Evolutionary conservation across 2,888 invertebrate genomes (phyloP), one percentile per base, ranked within the genome.

Genomic region (Leucoptera coffeella): DNA sequence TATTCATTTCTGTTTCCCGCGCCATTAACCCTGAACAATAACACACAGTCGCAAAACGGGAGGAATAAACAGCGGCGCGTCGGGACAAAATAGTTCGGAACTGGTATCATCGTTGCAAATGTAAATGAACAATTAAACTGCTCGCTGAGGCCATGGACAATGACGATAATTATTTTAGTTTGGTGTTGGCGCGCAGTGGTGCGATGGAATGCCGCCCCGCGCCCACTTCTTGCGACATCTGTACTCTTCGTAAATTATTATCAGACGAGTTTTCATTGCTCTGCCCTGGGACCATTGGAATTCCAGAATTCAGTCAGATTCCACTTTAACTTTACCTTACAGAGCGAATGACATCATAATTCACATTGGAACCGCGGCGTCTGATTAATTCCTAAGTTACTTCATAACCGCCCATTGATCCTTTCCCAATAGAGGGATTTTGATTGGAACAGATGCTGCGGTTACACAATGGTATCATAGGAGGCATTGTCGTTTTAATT

Each of bases 121-220:
- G 64, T 67, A 67, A 67, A 69, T 69, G 67, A 67, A 69, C 69
- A 69, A 67, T 69, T 69, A 67, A 65, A 69, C 50, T 56, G 58
- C 56, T 56, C 54, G 57, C 59, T 57, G 58, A 54, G 58, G 56
- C 61, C 59, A 50, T 56, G 55, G 57, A 64, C 67, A 65, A 65
- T 65, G 62, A 67, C 64, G 58, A 69, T 69, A 67, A 69, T 67
- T 69, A 69, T 69, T 69, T 69, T 62, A 69, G 69, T 67, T 67
- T 50, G 64, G 48, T 59, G 65, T 60, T 62, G 56, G 50, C 59
- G 52, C 51, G 55, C 45, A 52, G 62, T 61, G 12, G 19, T 14
- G 11, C 26, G 4, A 8, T 9, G 67, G 67, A 67, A 67, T 67
- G 62, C 58, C 58, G 40, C 58, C 61, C 58, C 55, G 59, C 38